phyloP scores from a whole-genome alignment of 2,888 invertebrate species.

The Orthonychiurus folsomi region DNA sequence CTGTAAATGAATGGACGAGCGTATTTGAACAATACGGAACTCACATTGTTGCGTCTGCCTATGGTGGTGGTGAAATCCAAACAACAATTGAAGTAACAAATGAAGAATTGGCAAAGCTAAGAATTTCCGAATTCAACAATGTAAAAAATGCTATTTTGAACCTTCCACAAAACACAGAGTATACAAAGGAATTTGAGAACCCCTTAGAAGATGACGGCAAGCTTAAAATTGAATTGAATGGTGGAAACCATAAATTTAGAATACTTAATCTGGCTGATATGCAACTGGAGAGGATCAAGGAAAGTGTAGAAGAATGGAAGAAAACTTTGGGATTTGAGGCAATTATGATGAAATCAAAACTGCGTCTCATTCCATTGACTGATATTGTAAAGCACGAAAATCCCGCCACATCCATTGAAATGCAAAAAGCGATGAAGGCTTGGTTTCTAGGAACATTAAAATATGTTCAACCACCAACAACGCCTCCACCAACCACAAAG shows the following conservation, averaged over 20 bases:
- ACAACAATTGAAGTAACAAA: not conserved
- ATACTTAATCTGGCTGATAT: not conserved
- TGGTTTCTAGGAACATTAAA: not conserved
- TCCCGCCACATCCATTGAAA: not conserved
- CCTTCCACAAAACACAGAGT: not conserved
- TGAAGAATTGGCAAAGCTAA: not conserved
- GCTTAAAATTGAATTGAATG: not conserved
- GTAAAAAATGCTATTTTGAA: not conserved
- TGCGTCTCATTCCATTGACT: not conserved
- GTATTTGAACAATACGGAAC: not conserved
- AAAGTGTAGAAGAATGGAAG: not conserved
- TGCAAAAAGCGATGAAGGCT: not conserved
- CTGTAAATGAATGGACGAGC: not conserved
- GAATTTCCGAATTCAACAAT: not conserved
- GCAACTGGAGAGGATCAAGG: not conserved
- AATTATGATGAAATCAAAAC: not conserved
- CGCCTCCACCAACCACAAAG: not conserved
- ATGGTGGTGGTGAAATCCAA: conserved; percentile 2
- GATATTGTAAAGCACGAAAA: not conserved
- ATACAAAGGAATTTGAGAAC: not conserved
- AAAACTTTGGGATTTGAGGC: not conserved
- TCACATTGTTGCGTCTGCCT: not conserved
- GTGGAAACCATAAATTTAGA: not conserved
- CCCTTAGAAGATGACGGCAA: not conserved
- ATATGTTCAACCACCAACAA: not conserved